phyloP scores from a whole-genome alignment of 2,797 vertebrate species.

The Sebastes steindachneri region DNA sequence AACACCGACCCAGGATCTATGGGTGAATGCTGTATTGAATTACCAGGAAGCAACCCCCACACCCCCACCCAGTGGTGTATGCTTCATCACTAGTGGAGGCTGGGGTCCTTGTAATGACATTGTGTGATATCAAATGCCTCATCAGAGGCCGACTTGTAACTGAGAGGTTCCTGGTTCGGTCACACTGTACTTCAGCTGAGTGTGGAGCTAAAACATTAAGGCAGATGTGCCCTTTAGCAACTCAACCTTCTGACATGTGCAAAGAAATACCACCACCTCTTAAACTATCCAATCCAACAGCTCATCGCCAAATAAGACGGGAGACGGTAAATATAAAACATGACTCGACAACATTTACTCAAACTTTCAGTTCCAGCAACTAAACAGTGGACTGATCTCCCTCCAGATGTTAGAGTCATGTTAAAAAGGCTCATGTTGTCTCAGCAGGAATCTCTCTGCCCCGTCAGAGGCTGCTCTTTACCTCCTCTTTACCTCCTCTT shows the following conservation, averaged over 20 bases:
- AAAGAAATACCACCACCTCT: background rate
- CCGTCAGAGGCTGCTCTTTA: no score
- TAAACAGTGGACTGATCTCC: no score
- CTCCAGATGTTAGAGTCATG: no score
- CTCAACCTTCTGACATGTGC: background rate
- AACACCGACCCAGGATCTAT: conserved; percentile 19
- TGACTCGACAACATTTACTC: no score
- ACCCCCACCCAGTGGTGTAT: background rate
- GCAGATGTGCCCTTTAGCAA: background rate
- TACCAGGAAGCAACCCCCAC: conserved; percentile 30
- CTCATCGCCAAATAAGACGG: no score
- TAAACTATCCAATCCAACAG: no score
- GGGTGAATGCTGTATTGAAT: conserved; percentile 14
- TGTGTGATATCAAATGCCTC: conserved; percentile 66
- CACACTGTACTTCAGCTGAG: conserved; percentile 33
- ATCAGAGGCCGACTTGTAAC: conserved; percentile 51
- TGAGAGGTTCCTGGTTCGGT: conserved; percentile 48
- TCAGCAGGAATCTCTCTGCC: no score
- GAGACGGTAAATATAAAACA: no score
- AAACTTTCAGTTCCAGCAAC: no score
- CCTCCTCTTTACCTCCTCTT: no score
- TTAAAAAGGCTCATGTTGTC: no score
- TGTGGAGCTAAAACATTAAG: background rate
- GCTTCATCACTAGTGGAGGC: conserved; percentile 17
- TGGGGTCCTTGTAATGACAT: conserved; percentile 71